Conservation (phyloP, 2,113 vertebrate species). For the Murina feae region DNA sequence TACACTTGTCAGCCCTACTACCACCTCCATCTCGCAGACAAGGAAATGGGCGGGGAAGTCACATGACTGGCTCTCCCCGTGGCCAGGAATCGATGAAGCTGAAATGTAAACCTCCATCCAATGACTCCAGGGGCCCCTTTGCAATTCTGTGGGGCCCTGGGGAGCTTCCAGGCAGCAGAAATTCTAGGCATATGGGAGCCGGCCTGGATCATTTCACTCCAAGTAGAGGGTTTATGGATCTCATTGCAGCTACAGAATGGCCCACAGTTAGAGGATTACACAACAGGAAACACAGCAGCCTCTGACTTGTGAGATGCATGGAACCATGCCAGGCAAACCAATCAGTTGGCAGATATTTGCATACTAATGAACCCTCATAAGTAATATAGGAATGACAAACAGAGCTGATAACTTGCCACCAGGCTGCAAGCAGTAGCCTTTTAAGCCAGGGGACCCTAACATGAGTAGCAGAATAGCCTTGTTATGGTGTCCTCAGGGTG, state of each 20-base stretch:
- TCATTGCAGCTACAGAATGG: conserved; percentile 4
- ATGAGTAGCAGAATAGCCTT: background rate
- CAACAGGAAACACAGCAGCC: conserved; percentile 21
- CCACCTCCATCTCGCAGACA: background rate
- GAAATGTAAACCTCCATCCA: background rate
- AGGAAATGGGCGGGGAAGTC: background rate
- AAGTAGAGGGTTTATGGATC: conserved; percentile 27
- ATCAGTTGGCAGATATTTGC: conserved; percentile 54
- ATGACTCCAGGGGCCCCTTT: background rate
- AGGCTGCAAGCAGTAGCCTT: background rate
- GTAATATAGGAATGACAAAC: conserved; percentile 49
- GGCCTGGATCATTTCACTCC: background rate
- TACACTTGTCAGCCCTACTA: background rate
- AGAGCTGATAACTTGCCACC: background rate
- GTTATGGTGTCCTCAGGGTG: background rate
- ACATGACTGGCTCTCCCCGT: background rate
- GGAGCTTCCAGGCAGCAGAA: background rate
- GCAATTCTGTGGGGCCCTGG: background rate
- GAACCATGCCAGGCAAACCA: conserved; percentile 45
- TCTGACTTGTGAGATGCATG: conserved; percentile 8
- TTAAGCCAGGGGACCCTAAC: background rate
- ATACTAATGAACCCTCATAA: conserved; percentile 64
- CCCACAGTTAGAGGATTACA: conserved; percentile 19
- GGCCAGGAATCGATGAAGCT: background rate
- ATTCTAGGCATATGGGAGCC: background rate